These are phyloP conservation scores for Pionites leucogaster DNA, from an alignment of 2,113 vertebrate species.

Conservation along the genomic window DNA sequence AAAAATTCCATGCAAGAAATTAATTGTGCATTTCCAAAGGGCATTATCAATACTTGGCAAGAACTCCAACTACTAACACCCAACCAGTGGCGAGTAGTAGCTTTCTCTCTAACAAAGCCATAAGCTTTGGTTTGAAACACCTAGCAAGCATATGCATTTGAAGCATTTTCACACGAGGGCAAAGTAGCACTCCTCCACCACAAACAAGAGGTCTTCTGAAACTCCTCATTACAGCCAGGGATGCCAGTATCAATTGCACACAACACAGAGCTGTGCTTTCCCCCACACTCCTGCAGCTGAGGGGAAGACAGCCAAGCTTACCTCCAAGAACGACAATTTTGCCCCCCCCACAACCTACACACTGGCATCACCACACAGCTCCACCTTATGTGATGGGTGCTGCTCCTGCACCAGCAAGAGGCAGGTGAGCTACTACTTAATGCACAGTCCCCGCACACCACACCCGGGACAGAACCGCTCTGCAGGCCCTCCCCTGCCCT, in stretches of 20 bases:
- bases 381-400: rapidly evolving
- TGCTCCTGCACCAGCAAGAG: too few relatives aligned
- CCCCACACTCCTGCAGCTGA: not conserved
- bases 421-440: not conserved
- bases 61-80: not conserved
- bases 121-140: not conserved
- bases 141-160: rapidly evolving
- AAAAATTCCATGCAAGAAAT: not conserved
- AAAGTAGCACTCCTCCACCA: not conserved
- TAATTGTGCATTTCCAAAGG: not conserved
- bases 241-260: rapidly evolving
- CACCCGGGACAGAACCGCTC: rapidly evolving
- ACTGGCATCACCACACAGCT: not conserved
- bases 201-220: too few relatives aligned
- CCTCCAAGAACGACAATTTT: not conserved
- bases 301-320: rapidly evolving
- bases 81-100: not conserved
- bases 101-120: rapidly evolving
- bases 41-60: not conserved
- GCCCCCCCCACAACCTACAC: rapidly evolving
- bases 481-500: not conserved
- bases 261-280: not conserved
- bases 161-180: rapidly evolving
- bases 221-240: not conserved
- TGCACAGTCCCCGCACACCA: rapidly evolving